Evolutionary conservation across 2,888 invertebrate species (phyloP).

Genomic region (Miltochrista miniata): DNA sequence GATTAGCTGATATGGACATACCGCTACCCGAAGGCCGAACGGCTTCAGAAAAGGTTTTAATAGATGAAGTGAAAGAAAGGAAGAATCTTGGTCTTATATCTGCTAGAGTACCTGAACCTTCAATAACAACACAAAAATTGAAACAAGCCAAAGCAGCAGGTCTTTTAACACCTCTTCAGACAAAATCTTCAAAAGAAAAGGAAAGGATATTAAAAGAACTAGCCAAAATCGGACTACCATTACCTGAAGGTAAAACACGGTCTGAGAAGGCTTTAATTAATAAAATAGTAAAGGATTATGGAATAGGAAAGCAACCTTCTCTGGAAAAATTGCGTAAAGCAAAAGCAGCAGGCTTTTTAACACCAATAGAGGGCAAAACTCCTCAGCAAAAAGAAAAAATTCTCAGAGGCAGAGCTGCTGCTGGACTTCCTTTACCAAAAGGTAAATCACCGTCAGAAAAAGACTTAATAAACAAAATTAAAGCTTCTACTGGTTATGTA

Average conservation of each 20-base stretch:
- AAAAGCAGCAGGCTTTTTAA: slow-evolving; percentile 5
- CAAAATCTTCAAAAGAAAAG: slow-evolving; percentile 27
- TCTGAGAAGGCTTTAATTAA: slow-evolving; percentile 24
- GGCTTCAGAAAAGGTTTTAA: slow-evolving; percentile 25
- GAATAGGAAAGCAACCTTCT: background rate
- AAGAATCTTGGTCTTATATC: slow-evolving; percentile 17
- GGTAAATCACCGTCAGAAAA: slow-evolving; percentile 18
- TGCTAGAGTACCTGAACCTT: background rate
- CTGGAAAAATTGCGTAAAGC: slow-evolving; percentile 16
- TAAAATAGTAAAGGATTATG: background rate
- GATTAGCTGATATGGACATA: slow-evolving; percentile 8
- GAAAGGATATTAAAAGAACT: slow-evolving; percentile 33
- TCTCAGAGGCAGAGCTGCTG: slow-evolving; percentile 9
- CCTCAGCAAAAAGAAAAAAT: slow-evolving; percentile 8
- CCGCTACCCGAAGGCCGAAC: slow-evolving; percentile 13
- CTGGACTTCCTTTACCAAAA: slow-evolving; percentile 13
- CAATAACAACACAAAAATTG: slow-evolving; percentile 4
- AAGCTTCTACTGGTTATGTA: slow-evolving; percentile 41
- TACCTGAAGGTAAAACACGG: slow-evolving; percentile 35
- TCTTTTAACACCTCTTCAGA: slow-evolving; percentile 15
- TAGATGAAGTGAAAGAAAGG: slow-evolving; percentile 39
- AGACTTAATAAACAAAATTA: slow-evolving; percentile 37
- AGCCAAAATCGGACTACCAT: slow-evolving; percentile 27
- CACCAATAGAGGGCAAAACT: slow-evolving; percentile 27
- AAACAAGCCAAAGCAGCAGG: slow-evolving; percentile 25